A percentile compares a stretch with the other conserved stretches of the same genome.
These are phyloP conservation scores for Mungos mungo DNA, from an alignment of 2,113 vertebrate genomes.

Conservation along the genomic window DNA sequence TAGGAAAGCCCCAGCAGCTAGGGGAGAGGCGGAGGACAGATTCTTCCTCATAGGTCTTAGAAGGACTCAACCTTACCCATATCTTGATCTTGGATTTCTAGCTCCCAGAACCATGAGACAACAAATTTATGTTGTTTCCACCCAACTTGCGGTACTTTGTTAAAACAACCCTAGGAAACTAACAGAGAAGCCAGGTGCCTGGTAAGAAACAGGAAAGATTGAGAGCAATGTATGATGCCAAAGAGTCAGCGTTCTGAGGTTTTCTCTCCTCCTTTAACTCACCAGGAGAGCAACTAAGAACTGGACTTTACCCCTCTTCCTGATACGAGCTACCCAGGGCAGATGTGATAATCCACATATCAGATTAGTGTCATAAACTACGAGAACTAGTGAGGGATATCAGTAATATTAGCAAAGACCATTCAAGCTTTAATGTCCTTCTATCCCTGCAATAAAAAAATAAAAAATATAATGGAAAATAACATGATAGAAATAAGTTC, in stretches of 20 bases:
- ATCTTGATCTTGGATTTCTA: neutral
- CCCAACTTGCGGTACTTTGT: neutral
- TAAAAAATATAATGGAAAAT: neutral
- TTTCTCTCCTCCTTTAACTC: neutral
- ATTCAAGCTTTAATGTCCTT: neutral
- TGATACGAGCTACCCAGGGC: neutral
- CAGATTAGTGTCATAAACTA: neutral
- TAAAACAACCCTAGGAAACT: neutral
- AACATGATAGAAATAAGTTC: neutral
- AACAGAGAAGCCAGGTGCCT: neutral
- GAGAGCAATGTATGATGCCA: neutral
- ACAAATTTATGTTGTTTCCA: neutral
- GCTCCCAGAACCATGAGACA: neutral
- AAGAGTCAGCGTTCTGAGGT: accelerated
- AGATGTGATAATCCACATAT: neutral
- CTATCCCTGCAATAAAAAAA: neutral
- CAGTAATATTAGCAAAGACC: neutral
- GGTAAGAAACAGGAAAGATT: neutral
- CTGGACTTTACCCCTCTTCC: neutral
- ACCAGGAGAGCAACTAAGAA: neutral
- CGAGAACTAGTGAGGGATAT: neutral
- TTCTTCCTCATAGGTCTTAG: neutral
- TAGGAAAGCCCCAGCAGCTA: neutral
- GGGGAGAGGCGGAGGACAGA: neutral
- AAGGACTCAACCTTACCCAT: neutral